phyloP scores from a whole-genome alignment of 2,113 vertebrate species.

The Sphyrna mokarran region DNA sequence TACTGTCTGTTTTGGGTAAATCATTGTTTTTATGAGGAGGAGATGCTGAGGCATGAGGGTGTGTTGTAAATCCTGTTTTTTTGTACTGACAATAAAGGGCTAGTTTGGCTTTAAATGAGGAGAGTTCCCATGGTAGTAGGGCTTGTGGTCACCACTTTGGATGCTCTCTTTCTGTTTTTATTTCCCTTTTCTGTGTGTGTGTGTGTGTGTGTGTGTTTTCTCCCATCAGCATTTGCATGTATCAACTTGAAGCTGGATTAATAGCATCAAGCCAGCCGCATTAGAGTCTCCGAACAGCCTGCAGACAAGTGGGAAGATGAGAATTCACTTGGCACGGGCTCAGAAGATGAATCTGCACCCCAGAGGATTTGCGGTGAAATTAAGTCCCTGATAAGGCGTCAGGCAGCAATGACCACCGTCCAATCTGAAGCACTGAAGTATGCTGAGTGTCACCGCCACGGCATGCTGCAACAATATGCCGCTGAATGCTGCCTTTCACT shows the following conservation, averaged over 20 bases:
- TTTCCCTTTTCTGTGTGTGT: conserved; percentile 45
- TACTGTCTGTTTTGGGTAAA: conserved; percentile 26
- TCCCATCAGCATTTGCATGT: conserved; percentile 46
- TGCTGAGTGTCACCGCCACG: not conserved
- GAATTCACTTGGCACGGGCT: conserved; percentile 56
- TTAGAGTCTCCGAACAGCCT: conserved; percentile 50
- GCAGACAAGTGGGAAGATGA: conserved; percentile 57
- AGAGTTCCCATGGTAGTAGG: not conserved
- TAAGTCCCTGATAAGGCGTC: conserved; percentile 24
- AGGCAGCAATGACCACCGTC: conserved; percentile 17
- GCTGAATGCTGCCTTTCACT: not conserved
- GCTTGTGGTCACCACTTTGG: conserved; percentile 41
- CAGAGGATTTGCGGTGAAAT: conserved; percentile 52
- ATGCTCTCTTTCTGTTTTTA: conserved; percentile 42
- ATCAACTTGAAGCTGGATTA: conserved; percentile 57
- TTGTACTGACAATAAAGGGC: not conserved
- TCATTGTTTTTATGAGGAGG: conserved; percentile 7
- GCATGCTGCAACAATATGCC: not conserved
- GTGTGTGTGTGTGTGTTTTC: conserved; percentile 37
- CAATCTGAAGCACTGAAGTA: not conserved
- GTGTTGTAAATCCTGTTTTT: not conserved
- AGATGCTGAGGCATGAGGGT: not conserved
- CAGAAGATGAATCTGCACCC: conserved; percentile 58
- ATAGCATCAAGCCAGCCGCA: conserved; percentile 50
- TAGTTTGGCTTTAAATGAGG: conserved; percentile 9